Evolutionary conservation across 2,113 vertebrate genomes (phyloP).

Genomic region (Suricata suricatta): DNA sequence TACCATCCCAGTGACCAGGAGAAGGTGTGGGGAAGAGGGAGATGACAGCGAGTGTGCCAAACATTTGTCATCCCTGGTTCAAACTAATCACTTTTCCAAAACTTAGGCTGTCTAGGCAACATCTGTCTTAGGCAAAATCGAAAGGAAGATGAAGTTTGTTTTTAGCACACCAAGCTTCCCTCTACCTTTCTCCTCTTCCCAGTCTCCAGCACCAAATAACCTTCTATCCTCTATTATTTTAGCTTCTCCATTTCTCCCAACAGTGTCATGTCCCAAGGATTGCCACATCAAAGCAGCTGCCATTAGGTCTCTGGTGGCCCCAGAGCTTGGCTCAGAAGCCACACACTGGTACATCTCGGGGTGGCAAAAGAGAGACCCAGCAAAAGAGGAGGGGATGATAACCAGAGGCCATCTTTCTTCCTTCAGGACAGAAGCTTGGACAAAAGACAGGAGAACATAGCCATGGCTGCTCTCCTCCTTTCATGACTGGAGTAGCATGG

Average conservation of each 20-base stretch:
- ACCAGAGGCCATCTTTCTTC: not conserved
- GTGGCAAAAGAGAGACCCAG: not conserved
- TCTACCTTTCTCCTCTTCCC: not conserved
- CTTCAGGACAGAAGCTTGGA: not conserved
- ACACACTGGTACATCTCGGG: not conserved
- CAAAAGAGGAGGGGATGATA: not conserved
- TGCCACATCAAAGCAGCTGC: not conserved
- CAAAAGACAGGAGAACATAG: not conserved
- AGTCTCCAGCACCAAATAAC: not conserved
- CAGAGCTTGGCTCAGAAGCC: not conserved
- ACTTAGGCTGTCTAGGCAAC: not conserved
- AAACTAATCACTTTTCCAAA: not conserved
- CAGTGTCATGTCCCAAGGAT: not conserved
- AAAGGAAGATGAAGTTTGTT: not conserved
- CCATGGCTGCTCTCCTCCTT: not conserved
- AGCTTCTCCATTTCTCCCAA: not conserved
- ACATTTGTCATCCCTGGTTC: not conserved
- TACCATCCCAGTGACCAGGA: not conserved
- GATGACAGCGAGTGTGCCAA: not conserved
- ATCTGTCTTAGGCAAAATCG: not conserved
- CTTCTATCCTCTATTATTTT: not conserved
- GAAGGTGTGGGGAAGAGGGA: accelerated
- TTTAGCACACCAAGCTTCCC: not conserved
- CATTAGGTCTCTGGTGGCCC: not conserved
- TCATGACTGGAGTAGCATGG: not conserved